Conservation (phyloP, 1,140 invertebrate genomes). For the Lordiphosa clarofinis region DNA sequence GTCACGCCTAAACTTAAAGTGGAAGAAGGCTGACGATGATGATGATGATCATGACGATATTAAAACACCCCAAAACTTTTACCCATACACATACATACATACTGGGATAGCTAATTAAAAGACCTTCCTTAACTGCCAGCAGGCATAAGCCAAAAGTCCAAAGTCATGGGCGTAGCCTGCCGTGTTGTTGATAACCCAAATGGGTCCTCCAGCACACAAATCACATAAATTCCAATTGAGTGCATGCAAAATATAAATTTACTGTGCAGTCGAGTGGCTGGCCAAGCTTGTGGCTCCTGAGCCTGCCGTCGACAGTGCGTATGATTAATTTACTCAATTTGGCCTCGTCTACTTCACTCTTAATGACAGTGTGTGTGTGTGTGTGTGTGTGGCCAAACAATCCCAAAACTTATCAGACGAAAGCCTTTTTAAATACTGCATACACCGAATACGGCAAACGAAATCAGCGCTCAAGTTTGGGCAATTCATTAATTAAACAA, state of each 20-base stretch:
- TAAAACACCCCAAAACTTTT: constrained; percentile 57
- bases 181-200: constrained; percentile 76
- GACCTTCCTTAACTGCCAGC: constrained; percentile 24
- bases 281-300: neutral
- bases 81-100: constrained; percentile 5
- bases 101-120: constrained; percentile 59
- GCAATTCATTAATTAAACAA: constrained; percentile 53
- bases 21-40: constrained; percentile 13
- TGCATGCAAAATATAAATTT: constrained; percentile 76
- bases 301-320: constrained; percentile 45
- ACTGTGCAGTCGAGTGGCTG: constrained; percentile 54
- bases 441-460: constrained; percentile 6
- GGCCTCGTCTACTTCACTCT: constrained; percentile 7
- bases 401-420: constrained; percentile 11
- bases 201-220: constrained; percentile 75
- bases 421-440: constrained; percentile 2
- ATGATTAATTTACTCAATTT: constrained; percentile 71
- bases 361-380: constrained; percentile 7
- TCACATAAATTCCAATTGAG: constrained; percentile 79
- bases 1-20: constrained; percentile 34
- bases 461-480: constrained; percentile 41
- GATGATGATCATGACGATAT: constrained; percentile 72
- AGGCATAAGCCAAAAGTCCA: constrained; percentile 59
- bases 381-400: too few species aligned
- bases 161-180: constrained; percentile 60